phyloP scores from a whole-genome alignment of 2,797 vertebrate species.

The Enteromius anoplus region DNA sequence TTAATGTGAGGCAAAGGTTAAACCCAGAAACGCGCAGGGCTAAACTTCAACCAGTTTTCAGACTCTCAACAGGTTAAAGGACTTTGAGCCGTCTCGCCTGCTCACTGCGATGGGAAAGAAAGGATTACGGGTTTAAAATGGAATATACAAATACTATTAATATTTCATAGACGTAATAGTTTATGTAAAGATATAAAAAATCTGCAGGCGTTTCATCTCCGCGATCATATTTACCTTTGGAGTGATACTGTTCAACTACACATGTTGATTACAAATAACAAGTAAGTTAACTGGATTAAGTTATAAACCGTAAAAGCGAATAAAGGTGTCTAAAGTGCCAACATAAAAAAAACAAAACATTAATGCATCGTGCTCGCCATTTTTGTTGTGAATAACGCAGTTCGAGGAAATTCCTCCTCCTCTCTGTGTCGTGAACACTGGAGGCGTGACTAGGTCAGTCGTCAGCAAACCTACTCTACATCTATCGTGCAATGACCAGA shows the following conservation, averaged over 20 bases:
- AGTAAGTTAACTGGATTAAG: background rate
- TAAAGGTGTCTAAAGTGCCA: background rate
- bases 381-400: conserved; percentile 21
- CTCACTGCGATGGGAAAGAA: background rate
- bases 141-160: background rate
- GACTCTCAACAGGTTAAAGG: background rate
- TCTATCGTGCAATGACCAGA: background rate
- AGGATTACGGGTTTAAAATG: background rate
- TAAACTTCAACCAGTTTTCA: conserved; percentile 23
- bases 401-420: conserved; percentile 23
- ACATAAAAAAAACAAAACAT: background rate
- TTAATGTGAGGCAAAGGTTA: conserved; percentile 35
- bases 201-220: background rate
- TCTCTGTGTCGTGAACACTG: conserved; percentile 25
- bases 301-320: background rate
- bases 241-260: background rate
- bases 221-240: background rate
- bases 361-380: conserved; percentile 27
- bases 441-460: conserved; percentile 13
- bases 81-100: background rate
- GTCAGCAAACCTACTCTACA: background rate
- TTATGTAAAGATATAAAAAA: background rate
- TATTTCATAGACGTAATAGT: background rate
- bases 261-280: background rate
- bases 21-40: background rate